A percentile compares a stretch with the other conserved stretches of the same genome.
Conservation (phyloP, 2,113 vertebrate species). For the Miniopterus natalensis region DNA sequence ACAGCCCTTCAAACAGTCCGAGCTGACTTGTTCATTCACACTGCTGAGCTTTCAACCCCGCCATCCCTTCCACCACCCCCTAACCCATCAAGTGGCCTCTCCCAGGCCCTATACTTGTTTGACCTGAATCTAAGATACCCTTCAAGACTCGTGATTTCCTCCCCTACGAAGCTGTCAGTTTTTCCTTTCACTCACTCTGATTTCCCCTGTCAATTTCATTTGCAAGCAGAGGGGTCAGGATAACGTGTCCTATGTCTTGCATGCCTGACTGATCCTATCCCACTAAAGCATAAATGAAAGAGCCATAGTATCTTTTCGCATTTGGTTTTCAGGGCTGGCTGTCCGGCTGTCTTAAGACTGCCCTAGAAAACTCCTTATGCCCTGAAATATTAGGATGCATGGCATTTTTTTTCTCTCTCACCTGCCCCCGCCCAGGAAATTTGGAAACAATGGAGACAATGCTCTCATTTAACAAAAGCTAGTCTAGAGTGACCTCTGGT, state of each 20-base stretch:
- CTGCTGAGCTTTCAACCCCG: accelerated
- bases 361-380: background rate
- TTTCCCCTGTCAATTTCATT: background rate
- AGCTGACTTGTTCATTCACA: background rate
- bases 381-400: background rate
- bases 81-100: background rate
- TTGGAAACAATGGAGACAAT: background rate
- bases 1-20: too few species aligned
- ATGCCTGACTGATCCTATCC: background rate
- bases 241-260: background rate
- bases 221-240: background rate
- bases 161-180: accelerated
- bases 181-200: background rate
- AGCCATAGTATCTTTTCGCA: background rate
- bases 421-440: background rate
- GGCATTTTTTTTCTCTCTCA: background rate
- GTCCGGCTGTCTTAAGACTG: background rate
- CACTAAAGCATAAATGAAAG: background rate
- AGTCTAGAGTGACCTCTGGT: constrained; percentile 86
- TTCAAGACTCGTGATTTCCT: background rate
- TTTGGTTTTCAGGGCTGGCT: background rate
- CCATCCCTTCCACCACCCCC: background rate
- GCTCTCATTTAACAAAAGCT: constrained; percentile 53
- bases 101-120: background rate
- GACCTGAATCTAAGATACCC: background rate